These are phyloP conservation scores for Porphyrio hochstetteri DNA, from an alignment of 2,113 vertebrate species.

Conservation along the genomic window DNA sequence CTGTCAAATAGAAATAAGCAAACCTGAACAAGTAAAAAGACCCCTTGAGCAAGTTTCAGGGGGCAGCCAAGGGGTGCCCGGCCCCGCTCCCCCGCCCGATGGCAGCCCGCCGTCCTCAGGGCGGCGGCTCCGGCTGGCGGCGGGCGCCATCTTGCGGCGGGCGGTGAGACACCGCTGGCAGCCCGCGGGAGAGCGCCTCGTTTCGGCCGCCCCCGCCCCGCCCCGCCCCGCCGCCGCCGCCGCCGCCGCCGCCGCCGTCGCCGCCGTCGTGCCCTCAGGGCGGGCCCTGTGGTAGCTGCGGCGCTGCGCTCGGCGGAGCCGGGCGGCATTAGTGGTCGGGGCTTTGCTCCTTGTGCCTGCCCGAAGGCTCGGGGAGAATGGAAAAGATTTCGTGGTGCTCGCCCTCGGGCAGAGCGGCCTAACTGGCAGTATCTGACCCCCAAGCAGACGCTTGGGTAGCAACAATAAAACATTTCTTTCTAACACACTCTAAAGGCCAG, in stretches of 20 bases:
- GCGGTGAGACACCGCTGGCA: not conserved
- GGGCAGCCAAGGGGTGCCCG: accelerated
- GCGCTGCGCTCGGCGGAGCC: no score
- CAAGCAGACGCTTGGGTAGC: accelerated
- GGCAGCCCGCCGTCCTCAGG: no score
- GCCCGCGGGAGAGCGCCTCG: not conserved
- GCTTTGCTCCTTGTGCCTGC: no score
- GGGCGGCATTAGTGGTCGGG: no score
- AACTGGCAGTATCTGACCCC: not conserved
- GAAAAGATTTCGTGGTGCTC: no score
- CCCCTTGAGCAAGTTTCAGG: accelerated
- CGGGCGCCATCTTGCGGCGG: constrained; percentile 38
- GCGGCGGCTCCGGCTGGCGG: not conserved
- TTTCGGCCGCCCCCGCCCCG: no score
- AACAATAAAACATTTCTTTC: not conserved
- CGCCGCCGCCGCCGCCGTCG: no score
- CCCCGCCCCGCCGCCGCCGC: no score
- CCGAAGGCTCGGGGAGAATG: no score
- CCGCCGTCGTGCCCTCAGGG: no score
- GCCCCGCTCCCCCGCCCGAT: no score
- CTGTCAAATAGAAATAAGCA: no score
- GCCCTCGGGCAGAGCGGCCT: not conserved
- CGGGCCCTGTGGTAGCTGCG: not conserved
- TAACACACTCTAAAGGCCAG: not conserved
- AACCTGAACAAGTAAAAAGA: not conserved